Evolutionary conservation across 2,888 invertebrate genomes (phyloP).

Genomic region (Andrena trimmerana): DNA sequence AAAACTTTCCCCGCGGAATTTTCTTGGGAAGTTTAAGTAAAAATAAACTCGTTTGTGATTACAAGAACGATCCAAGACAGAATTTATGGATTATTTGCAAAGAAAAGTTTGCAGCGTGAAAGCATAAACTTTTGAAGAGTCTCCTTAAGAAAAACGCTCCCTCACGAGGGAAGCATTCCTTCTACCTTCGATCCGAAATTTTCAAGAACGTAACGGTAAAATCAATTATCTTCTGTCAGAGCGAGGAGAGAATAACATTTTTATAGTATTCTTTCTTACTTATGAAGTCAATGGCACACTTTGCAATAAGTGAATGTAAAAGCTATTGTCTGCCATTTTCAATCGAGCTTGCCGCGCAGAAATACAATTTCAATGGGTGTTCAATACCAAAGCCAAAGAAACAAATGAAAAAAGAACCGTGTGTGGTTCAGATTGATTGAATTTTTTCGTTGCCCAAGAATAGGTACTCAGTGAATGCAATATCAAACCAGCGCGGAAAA

Average conservation of each 20-base stretch:
- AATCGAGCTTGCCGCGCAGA: background rate
- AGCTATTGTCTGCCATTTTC: background rate
- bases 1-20: background rate
- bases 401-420: background rate
- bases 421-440: conserved; percentile 7
- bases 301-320: background rate
- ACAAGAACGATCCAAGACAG: background rate
- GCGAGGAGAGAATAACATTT: background rate
- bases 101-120: background rate
- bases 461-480: background rate
- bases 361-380: conserved; percentile 15
- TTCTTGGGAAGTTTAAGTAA: background rate
- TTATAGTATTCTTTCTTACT: background rate
- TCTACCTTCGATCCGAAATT: background rate
- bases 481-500: background rate
- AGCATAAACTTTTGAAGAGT: background rate
- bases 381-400: background rate
- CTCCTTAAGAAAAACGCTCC: background rate
- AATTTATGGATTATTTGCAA: background rate
- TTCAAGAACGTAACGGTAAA: background rate
- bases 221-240: background rate
- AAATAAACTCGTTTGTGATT: background rate
- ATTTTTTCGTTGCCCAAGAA: conserved; percentile 2
- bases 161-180: background rate
- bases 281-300: background rate